A percentile compares a stretch with the other conserved stretches of the same genome.
These are phyloP conservation scores for Ciona savignyi DNA, from an alignment of 23 tunicate species.

Conservation along the genomic window DNA sequence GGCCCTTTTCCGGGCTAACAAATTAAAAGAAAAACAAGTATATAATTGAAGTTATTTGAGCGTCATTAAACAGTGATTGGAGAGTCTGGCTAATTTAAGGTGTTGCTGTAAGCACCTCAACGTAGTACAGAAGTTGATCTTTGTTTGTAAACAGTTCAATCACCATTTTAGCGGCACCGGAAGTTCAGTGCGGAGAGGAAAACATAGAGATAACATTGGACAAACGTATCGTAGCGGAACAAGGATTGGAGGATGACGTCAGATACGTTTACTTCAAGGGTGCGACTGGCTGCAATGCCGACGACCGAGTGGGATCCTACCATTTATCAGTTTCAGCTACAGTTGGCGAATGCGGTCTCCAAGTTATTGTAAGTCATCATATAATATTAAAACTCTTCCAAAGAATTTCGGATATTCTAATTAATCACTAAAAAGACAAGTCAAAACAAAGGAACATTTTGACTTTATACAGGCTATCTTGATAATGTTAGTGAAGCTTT, in stretches of 20 bases:
- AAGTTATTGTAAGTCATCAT: slow-evolving; percentile 10
- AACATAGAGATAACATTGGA: slow-evolving; percentile 64
- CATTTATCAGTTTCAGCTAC: slow-evolving; percentile 63
- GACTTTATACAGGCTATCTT: no score
- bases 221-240: slow-evolving; percentile 60
- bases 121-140: not conserved
- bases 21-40: not conserved
- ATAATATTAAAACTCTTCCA: no score
- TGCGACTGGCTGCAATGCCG: slow-evolving; percentile 40
- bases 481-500: no score
- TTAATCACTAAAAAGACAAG: no score
- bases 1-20: not conserved
- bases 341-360: slow-evolving; percentile 42
- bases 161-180: slow-evolving; percentile 21
- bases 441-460: no score
- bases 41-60: not conserved
- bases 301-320: slow-evolving; percentile 12
- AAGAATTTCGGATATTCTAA: no score
- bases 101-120: not conserved
- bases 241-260: slow-evolving; percentile 17
- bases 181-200: slow-evolving; percentile 43
- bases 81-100: not conserved
- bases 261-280: slow-evolving; percentile 40
- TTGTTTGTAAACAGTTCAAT: no score
- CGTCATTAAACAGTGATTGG: not conserved